Evolutionary conservation across 2,888 invertebrate genomes (phyloP), one percentile per base, ranked within the genome.

Genomic region (Apomyelois bistriatella): DNA sequence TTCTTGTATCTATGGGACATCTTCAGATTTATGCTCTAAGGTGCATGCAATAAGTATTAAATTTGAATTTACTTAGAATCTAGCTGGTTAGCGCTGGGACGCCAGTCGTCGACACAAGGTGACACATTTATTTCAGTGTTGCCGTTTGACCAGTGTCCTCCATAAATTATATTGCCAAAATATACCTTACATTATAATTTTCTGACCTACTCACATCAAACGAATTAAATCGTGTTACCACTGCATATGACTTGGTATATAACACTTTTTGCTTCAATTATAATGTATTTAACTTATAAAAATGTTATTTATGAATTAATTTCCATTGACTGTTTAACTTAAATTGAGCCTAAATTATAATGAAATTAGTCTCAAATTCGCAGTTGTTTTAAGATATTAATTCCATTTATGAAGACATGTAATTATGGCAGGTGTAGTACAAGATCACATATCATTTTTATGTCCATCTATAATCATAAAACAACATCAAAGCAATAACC

Each of bases 91-190:
- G 6, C 22, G 48, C 28, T 42, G 35, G 40, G 10, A 38, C 15
- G 15, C 13, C 36, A 17, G 41, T 13, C 13, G 12, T 53, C 48
- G 17, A 5, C 28, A 6, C 22, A 22, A 22, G 30, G 43, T 28
- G 13, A 43, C 30, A 43, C 43, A 30, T 46, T 46, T 46, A 10
- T 30, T 46, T 32, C 32, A 46, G 46, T 46, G 46, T 46, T 46
- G 59, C 66, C 63, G 66, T 36, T 35, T n/a, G 55, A 53, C 13
- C 51, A 57, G 53, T 62, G 67, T 70, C 68, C 68, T 70, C 69
- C 69, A 64, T 54, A 28, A 58, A 55, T 52, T 60, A 55, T 17
- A 58, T 59, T 66, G 66, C 64, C 65, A 69, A 66, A 58, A 46
- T 58, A 37, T 49, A 49, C 13, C 7, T 15, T 38, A 8, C 1